A percentile compares a stretch with the other conserved stretches of the same genome.
These are phyloP conservation scores for Styela clava DNA, from an alignment of 23 tunicate species.

Conservation along the genomic window DNA sequence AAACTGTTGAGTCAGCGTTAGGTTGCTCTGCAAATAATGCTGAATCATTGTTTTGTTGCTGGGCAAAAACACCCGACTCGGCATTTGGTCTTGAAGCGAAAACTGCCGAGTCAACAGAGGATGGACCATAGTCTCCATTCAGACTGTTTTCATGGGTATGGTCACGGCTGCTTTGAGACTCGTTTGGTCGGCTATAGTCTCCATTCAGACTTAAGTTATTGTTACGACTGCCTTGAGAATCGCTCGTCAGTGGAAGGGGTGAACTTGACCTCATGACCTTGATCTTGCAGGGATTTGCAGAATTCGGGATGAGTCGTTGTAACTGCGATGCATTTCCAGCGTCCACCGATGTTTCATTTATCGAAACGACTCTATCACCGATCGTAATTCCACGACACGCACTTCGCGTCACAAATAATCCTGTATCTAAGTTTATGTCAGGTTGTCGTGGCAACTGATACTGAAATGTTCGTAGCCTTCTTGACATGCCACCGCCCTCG, in stretches of 20 bases:
- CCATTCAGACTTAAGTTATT: conserved; percentile 2
- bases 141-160: not conserved
- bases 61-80: not conserved
- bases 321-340: conserved; percentile 23
- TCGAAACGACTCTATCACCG: conserved; percentile 54
- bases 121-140: conserved; percentile 7
- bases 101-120: conserved; percentile 13
- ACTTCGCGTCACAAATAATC: conserved; percentile 47
- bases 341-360: conserved; percentile 38
- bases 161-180: not conserved
- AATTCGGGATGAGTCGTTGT: conserved; percentile 22
- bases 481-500: conserved; percentile 26
- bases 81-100: not conserved
- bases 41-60: not conserved
- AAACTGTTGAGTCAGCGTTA: not conserved
- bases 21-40: not conserved
- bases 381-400: conserved; percentile 28
- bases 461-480: conserved; percentile 17
- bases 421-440: conserved; percentile 56
- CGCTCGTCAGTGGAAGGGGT: conserved; percentile 8
- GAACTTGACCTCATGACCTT: conserved; percentile 20
- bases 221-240: conserved; percentile 19
- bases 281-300: conserved; percentile 14
- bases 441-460: conserved; percentile 50
- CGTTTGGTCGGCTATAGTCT: not conserved